Conservation (phyloP, 2,113 vertebrate species). For the Craseonycteris thonglongyai region DNA sequence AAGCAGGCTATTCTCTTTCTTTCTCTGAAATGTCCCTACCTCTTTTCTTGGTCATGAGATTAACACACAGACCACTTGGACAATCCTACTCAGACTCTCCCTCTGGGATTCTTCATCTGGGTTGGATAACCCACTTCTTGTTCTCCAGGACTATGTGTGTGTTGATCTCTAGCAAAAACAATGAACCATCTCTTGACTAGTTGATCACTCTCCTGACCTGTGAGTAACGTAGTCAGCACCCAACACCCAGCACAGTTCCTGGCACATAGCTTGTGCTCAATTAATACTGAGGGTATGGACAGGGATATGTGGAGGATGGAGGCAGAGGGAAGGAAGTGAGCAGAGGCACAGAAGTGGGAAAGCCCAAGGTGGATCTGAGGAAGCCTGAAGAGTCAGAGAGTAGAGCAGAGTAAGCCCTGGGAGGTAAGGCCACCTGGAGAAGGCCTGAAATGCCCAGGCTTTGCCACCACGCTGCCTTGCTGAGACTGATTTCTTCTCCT, state of each 20-base stretch:
- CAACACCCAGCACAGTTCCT: not conserved
- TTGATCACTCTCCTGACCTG: not conserved
- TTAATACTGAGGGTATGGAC: not conserved
- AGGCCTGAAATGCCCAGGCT: not conserved
- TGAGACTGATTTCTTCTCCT: not conserved
- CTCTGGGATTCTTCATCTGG: not conserved
- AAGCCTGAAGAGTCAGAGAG: not conserved
- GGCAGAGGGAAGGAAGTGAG: not conserved
- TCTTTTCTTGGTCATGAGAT: not conserved
- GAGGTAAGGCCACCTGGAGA: not conserved
- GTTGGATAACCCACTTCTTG: not conserved
- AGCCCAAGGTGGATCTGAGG: not conserved
- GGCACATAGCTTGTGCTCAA: not conserved
- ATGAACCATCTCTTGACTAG: not conserved
- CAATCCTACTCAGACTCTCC: not conserved
- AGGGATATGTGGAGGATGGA: not conserved
- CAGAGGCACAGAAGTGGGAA: not conserved
- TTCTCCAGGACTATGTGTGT: not conserved
- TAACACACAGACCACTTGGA: not conserved
- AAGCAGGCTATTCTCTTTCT: not conserved
- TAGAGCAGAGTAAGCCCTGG: not conserved
- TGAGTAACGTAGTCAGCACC: not conserved
- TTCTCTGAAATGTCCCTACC: not conserved
- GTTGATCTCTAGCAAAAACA: not conserved
- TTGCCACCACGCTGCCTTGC: fast-evolving